Evolutionary conservation across 2,888 invertebrate species (phyloP).

Genomic region (Eristalis intricaria): DNA sequence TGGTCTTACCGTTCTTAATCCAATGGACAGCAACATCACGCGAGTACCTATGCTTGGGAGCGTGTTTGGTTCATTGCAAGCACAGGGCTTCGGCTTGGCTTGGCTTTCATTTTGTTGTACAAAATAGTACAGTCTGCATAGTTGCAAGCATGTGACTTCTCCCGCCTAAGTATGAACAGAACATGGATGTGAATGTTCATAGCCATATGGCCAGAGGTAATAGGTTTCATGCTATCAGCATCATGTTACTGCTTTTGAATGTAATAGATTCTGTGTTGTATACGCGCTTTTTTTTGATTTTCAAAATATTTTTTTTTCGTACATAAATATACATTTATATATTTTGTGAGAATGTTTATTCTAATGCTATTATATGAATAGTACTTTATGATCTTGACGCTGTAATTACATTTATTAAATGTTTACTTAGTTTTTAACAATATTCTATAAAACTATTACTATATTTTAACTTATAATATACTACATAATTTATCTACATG

Average conservation of each 20-base stretch:
- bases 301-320: background rate
- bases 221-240: background rate
- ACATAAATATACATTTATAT: background rate
- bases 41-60: too few relatives aligned
- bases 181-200: background rate
- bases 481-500: background rate
- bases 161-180: background rate
- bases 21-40: too few relatives aligned
- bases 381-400: background rate
- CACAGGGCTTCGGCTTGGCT: too few relatives aligned
- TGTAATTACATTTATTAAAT: background rate
- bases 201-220: background rate
- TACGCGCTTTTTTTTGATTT: background rate
- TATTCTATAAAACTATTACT: conserved; percentile 1
- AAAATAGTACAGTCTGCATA: too few relatives aligned
- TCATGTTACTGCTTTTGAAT: background rate
- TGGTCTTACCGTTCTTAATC: too few relatives aligned
- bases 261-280: background rate
- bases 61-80: too few relatives aligned
- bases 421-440: background rate
- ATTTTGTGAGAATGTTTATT: background rate
- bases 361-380: too few relatives aligned
- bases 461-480: too few relatives aligned
- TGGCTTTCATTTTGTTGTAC: too few relatives aligned
- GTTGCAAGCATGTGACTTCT: background rate